Evolutionary conservation across 2,888 invertebrate genomes (phyloP), one percentile per base, ranked within the genome.

Genomic region (Meta bourneti): DNA sequence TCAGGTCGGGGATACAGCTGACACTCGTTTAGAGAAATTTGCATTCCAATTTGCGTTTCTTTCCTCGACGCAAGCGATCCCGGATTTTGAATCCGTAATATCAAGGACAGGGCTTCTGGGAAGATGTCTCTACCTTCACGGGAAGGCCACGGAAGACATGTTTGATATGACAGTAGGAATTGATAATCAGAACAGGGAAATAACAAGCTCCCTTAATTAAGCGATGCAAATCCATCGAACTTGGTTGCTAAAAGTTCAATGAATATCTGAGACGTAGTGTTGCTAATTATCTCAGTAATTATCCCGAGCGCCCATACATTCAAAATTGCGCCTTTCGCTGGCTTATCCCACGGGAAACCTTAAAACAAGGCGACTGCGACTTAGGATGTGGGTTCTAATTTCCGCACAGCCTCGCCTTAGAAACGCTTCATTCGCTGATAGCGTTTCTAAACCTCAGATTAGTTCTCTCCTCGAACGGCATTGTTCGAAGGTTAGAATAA

Each of bases 171-270:
- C 71, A 74, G 48, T 88, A 74, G 74, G 80, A 81, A 72, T 74
- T 88, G 85, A 88, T 88, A 81, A 80, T 74, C 71, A 83, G 78
- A 75, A 78, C 51, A 72, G 70, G 51, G 74, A 81, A 79, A 80
- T 81, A 80, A 71, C 80, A 71, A 87, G 75, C 78, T 49, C 34
- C 78, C 77, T 81, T 89, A 89, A 89, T 89, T 89, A 89, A 89
- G 75, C 69, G 51, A 69, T 77, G 89, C 81, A 82, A 89, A 74
- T 79, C 72, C 82, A 81, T 79, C 75, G 72, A 51, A 78, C 52
- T 52, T 70, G n/a, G 48, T 54, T 88, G 52, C 61, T 88, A 72
- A 80, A 81, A 88, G 51, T 82, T 77, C 75, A 54, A 69, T 83
- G 83, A 51, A 75, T 78, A 77, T 78, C 70, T 49, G 48, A 54